Evolutionary conservation across 1,140 invertebrate genomes (phyloP).

Genomic region (Magallana gigas): DNA sequence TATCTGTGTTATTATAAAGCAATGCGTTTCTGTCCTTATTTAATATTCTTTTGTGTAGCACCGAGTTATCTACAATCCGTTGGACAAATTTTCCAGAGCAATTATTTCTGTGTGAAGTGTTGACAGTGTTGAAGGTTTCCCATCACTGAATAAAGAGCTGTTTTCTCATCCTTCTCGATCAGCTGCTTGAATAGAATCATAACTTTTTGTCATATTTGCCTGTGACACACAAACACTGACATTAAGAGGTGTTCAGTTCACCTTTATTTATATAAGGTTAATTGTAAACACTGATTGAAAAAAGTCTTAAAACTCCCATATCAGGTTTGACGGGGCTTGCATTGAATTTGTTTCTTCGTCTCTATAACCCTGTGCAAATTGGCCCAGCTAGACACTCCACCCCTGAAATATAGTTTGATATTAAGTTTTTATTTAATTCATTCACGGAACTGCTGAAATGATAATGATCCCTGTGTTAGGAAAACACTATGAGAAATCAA

Average conservation of each 20-base stretch:
- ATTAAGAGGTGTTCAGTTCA: slow-evolving; percentile 20
- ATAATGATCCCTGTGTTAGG: slow-evolving; percentile 1
- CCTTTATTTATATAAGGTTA: neutral
- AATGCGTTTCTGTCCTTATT: neutral
- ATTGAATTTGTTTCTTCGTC: slow-evolving; percentile 20
- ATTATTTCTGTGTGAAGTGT: slow-evolving; percentile 30
- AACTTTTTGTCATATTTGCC: slow-evolving; percentile 30
- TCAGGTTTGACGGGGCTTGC: slow-evolving; percentile 21
- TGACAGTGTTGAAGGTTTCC: slow-evolving; percentile 21
- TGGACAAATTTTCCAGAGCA: slow-evolving; percentile 31
- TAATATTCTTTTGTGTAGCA: slow-evolving; percentile 22
- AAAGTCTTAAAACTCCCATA: slow-evolving; percentile 14
- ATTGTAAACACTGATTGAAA: slow-evolving; percentile 35
- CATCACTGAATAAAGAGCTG: slow-evolving; percentile 9
- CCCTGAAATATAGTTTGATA: slow-evolving; percentile 12
- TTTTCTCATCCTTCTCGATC: slow-evolving; percentile 13
- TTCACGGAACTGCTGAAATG: neutral
- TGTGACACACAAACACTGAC: slow-evolving; percentile 25
- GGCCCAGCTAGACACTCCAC: neutral
- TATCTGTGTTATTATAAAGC: slow-evolving; percentile 7
- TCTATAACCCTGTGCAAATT: neutral
- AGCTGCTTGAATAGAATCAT: slow-evolving; percentile 31
- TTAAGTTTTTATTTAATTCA: neutral
- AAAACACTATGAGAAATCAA: slow-evolving; percentile 27
- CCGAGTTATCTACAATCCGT: slow-evolving; percentile 20